Evolutionary conservation across 2,888 invertebrate species (phyloP), one percentile per base, ranked within the genome.

Genomic region (Agrochola lychnidis): DNA sequence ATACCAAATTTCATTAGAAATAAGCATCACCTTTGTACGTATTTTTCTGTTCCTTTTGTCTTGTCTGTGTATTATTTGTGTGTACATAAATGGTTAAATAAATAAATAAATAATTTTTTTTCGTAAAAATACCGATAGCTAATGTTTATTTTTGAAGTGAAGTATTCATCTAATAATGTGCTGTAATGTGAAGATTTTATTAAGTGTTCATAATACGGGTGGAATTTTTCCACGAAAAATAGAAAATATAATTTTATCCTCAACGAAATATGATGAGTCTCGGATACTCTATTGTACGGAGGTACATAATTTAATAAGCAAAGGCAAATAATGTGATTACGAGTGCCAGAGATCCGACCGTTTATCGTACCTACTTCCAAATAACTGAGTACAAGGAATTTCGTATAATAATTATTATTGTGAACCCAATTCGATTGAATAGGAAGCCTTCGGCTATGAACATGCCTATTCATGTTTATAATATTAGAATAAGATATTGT

Each of bases 401-500:
- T 62, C 25, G 14, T 57, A 36, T 69, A 56, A 73, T 73, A 69
- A 78, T 83, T 64, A 68, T 78, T 75, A 53, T 73, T 79, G 73
- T 73, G 68, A 72, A 70, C 73, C 59, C 75, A 45, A 77, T 75
- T 76, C 62, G 36, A 62, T 75, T 71, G 74, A 85, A 81, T 67
- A 67, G 66, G 63, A 73, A 73, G 57, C 81, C 72, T 57, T 48
- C 14, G 56, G 63, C 48, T 61, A 67, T 73, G 25, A 57, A 68
- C 40, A 76, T 70, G 25, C 2, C n/a, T 57, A 25, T 66, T 73
- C 53, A 57, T 71, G 40, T 48, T 25, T 30, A 59, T 40, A 53
- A 57, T 25, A 42, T 48, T 14, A 51, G 14, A 62, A n/a, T 19
- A 40, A 45, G 14, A 48, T 25, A 69, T 72, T 72, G 10, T 73